Percentiles rank a stretch among this genome's conserved stretches.
Conservation (phyloP, 2,113 vertebrate species). For the Perognathus longimembris region DNA sequence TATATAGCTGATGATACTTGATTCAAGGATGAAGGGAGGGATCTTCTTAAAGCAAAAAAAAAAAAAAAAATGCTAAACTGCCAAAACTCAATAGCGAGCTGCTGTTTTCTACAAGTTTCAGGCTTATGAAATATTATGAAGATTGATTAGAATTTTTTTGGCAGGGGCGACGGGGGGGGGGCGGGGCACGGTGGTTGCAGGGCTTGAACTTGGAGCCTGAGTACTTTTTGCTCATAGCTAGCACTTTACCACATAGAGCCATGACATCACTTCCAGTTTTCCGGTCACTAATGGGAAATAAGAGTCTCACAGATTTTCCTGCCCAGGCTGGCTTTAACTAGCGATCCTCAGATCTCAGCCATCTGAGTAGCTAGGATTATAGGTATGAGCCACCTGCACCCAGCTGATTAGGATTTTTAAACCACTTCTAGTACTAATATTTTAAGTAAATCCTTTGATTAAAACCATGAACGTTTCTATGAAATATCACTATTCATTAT, state of each 20-base stretch:
- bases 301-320: no score
- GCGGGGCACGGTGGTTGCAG: no score
- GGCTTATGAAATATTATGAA: neutral
- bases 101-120: conserved; percentile 18
- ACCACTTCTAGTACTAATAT: conserved; percentile 17
- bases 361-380: no score
- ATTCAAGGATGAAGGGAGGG: neutral
- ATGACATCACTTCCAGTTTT: no score
- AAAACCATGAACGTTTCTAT: neutral
- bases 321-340: no score
- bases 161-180: no score
- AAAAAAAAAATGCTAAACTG: neutral
- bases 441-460: conserved; percentile 9
- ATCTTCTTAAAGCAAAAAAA: neutral
- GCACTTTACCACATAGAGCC: no score
- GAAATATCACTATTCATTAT: conserved; percentile 19
- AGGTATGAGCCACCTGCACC: no score
- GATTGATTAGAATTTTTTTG: neutral
- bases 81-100: neutral
- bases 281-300: no score
- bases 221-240: no score
- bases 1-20: neutral
- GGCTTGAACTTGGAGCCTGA: no score
- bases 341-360: no score
- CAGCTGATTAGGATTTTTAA: neutral